Percentiles rank a stretch among this genome's conserved stretches.
Evolutionary conservation across 2,797 vertebrate genomes (phyloP).

Genomic region (Ispidina picta): DNA sequence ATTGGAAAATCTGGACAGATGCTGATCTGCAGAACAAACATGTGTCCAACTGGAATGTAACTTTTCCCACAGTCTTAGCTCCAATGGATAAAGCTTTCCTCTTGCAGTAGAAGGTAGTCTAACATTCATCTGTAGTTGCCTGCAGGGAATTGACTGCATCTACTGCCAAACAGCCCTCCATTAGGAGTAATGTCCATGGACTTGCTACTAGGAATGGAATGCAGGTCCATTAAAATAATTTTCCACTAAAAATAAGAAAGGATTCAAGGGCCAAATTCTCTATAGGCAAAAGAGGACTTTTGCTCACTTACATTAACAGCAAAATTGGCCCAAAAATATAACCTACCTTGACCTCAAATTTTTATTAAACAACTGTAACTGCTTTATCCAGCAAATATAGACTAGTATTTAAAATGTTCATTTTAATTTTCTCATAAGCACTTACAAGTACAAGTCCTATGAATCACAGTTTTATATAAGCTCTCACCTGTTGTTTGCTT

Average conservation of each 20-base stretch:
- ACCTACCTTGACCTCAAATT: not conserved
- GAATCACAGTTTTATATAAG: not conserved
- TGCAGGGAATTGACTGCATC: conserved; percentile 12
- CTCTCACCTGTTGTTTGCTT: conserved; percentile 96
- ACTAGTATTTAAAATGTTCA: not conserved
- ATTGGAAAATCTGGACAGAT: conserved; percentile 27
- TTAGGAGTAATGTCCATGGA: conserved; percentile 55
- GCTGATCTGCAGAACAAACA: conserved; percentile 13
- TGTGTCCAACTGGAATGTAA: not conserved
- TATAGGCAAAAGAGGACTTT: not conserved
- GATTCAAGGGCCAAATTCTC: not conserved
- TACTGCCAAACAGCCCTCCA: conserved; percentile 12
- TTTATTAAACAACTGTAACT: not conserved
- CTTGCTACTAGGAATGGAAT: conserved; percentile 55
- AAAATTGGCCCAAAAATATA: not conserved
- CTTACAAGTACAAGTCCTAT: not conserved
- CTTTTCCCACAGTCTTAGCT: conserved; percentile 6
- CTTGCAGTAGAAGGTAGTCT: conserved; percentile 2
- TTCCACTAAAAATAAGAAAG: conserved; percentile 57
- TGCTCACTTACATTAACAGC: not conserved
- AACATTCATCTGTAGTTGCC: not conserved
- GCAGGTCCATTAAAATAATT: conserved; percentile 50
- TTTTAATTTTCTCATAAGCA: not conserved
- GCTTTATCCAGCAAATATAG: not conserved
- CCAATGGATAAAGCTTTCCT: not conserved